Conservation (phyloP, 92 coral and sea anemone species). For the Epizoanthus stellaris region DNA sequence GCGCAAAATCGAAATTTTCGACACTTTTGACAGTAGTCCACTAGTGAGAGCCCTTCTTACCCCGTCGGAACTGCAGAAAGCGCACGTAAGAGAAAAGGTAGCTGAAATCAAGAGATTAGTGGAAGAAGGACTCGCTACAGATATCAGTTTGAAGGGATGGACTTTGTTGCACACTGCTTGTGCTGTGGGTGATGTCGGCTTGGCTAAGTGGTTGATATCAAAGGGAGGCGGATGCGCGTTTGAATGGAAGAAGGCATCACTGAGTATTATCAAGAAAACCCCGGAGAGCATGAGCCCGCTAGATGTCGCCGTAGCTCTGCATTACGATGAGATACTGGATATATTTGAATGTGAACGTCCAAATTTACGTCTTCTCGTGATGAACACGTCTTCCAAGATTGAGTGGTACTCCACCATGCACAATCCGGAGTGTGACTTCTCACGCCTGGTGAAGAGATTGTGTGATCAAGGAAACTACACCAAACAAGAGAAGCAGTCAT, state of each 20-base stretch:
- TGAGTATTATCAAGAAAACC: conserved; percentile 37
- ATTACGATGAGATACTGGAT: conserved; percentile 19
- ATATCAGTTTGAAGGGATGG: conserved; percentile 55
- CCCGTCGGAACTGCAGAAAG: conserved; percentile 37
- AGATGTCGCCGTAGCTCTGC: conserved; percentile 18
- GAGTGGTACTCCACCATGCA: conserved; percentile 35
- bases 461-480: conserved; percentile 10
- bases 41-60: conserved; percentile 17
- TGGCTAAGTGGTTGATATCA: conserved; percentile 44
- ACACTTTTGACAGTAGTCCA: conserved; percentile 19
- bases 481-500: conserved; percentile 27
- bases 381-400: conserved; percentile 20
- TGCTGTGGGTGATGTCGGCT: conserved; percentile 35
- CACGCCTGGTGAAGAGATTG: background rate
- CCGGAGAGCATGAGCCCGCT: conserved; percentile 35
- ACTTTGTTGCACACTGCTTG: conserved; percentile 54
- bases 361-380: conserved; percentile 20
- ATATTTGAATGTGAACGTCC: background rate
- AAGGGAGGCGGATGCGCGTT: conserved; percentile 17
- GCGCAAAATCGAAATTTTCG: background rate
- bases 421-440: conserved; percentile 14
- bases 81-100: conserved; percentile 10
- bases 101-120: conserved; percentile 33
- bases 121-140: conserved; percentile 35
- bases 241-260: conserved; percentile 27